These are phyloP conservation scores for Euphonia xanthogaster DNA, from an alignment of 2,797 vertebrate genomes.

Conservation along the genomic window DNA sequence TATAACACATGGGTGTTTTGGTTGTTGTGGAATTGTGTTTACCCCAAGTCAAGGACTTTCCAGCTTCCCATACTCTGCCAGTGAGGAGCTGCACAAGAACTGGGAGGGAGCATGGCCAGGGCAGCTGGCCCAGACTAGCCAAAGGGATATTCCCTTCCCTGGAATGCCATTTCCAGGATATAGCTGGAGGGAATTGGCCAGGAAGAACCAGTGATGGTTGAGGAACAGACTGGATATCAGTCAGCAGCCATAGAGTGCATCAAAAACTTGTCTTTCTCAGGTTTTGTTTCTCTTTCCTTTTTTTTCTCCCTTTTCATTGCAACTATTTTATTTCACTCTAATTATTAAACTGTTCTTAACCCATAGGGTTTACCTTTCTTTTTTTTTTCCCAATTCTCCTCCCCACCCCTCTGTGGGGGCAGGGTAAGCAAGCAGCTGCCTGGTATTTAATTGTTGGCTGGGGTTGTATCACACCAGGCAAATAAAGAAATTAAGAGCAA, in stretches of 20 bases:
- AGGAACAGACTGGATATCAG: neutral
- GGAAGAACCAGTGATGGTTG: neutral
- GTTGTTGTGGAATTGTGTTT: neutral
- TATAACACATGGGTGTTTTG: neutral
- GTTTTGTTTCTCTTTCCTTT: neutral
- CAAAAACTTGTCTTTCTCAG: neutral
- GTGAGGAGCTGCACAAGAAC: neutral
- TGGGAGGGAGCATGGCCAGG: neutral
- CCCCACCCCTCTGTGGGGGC: too few species aligned
- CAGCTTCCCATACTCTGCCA: neutral
- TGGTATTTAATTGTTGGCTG: neutral
- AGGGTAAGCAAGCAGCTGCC: neutral
- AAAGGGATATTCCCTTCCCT: neutral
- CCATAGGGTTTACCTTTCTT: neutral
- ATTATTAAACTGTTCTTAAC: neutral
- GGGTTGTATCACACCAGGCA: neutral
- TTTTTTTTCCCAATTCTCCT: neutral
- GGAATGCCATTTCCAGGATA: neutral
- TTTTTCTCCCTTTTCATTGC: neutral
- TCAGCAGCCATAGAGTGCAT: accelerated
- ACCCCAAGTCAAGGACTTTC: neutral
- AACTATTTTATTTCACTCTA: neutral
- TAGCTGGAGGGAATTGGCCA: neutral
- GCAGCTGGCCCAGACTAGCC: neutral
- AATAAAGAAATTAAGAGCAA: neutral